Percentiles rank a stretch among this genome's conserved stretches.
Evolutionary conservation across 2,797 vertebrate species (phyloP).

Genomic region (Mormyrus hasselquistii): DNA sequence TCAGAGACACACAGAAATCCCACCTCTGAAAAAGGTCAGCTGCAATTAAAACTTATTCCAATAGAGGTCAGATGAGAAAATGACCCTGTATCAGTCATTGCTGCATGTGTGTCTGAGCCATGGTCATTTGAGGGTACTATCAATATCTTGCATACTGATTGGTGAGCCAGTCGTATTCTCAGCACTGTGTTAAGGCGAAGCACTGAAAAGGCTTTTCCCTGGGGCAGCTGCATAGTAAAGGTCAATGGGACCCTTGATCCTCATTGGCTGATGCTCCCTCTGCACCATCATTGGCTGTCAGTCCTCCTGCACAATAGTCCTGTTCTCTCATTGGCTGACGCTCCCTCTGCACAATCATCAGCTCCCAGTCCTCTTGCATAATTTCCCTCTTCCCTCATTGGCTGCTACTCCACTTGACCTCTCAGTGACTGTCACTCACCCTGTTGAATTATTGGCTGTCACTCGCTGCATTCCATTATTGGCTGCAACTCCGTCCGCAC

Average conservation of each 20-base stretch:
- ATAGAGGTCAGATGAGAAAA: background rate
- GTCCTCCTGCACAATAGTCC: background rate
- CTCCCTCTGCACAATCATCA: background rate
- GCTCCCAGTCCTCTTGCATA: background rate
- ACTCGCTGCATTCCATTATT: background rate
- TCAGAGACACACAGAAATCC: background rate
- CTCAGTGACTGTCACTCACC: background rate
- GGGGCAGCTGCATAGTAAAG: background rate
- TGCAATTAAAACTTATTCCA: background rate
- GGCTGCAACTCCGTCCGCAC: background rate
- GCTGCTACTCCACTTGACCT: background rate
- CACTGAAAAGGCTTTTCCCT: background rate
- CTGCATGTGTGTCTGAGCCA: background rate
- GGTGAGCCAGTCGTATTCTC: background rate
- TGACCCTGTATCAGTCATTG: background rate
- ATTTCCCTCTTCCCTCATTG: background rate
- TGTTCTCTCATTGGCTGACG: conserved; percentile 8
- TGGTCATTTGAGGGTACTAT: background rate
- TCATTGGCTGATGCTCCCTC: conserved; percentile 10
- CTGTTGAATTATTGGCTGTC: background rate
- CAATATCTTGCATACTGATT: background rate
- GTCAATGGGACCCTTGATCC: background rate
- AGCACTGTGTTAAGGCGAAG: background rate
- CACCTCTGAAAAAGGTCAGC: background rate
- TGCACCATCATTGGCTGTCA: background rate